Base-by-base conservation (phyloP, 2,797 vertebrate species). In the Pyrocephalus nanus region DNA sequence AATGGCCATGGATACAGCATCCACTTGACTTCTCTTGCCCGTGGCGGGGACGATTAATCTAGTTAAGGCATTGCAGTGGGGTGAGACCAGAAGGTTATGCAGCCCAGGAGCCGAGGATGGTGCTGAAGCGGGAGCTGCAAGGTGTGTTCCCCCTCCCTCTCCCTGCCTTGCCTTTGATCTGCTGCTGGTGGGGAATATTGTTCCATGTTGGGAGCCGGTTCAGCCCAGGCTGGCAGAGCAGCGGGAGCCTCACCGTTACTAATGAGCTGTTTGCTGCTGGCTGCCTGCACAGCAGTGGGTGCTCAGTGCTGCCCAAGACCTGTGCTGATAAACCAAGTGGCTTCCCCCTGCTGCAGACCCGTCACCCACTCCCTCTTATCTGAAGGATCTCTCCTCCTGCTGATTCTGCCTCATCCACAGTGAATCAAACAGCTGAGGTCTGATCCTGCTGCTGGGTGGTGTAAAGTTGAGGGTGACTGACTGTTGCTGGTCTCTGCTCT, bases 371-470 rank as follows among this genome's bases (percentile, higher is more conserved):
- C 42, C 13, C 25, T 21, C 50, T 8, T 9, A 19, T 3, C 62
- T 36, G 7, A 5, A 25, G 48, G 14, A 70, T 69, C n/a, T 67
- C 43, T 40, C 8, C 82, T 51, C 22, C 1, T 0, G 0, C 47
- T 2, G 9, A 38, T 36, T 4, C 32, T 47, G 38, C 43, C 54
- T 65, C 29, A 32, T 38, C 47, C 20, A 6, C 0, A 16, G 65
- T 6, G 2, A 23, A n/a, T 42, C 15, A 3, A 14, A 4, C 25
- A 2, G 3, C 58, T 3, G 15, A 64, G 75, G 9, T 45, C 38
- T 20, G 19, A 20, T 30, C 32, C 77, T 45, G 18, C 54, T 0
- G 6, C 12, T 1, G 0, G 25, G 10, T 0, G 0, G 3, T 8
- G 26, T 5, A 1, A 42, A 26, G 9, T 2, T 3, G 21, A 45